Evolutionary conservation across 2,113 vertebrate genomes (phyloP), one percentile per base, ranked within the genome.

Genomic region (Limnothrissa miodon): DNA sequence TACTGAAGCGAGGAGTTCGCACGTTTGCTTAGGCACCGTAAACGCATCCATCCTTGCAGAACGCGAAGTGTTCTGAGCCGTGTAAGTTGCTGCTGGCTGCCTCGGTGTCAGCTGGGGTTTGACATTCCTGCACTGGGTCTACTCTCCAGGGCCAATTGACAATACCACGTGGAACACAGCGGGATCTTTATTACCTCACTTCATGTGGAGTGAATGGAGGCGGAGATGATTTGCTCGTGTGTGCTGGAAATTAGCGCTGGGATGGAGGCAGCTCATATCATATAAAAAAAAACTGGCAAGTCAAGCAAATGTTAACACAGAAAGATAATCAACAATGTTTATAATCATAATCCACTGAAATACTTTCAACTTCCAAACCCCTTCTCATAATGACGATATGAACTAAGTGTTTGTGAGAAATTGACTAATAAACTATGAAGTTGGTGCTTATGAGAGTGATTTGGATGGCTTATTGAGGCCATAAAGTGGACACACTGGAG

Each of bases 1-100:
- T 62, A 62, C 25, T 62, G 25, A 11, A 29, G 59, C 59, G n/a
- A 62, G 25, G 81, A 42, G 23, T 74, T 78, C 39, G 39, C 33
- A 44, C 45, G 36, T 83, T 83, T 86, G 82, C 80, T 81, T 62
- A 9, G 10, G 59, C 6, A n/a, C 7, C n/a, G n/a, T 62, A 62
- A 29, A 62, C 25, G n/a, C 59, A 62, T 25, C 59, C 59, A 62
- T 62, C n/a, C 59, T 62, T 62, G 59, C 59, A 29, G 21, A 56
- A 56, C 21, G 21, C 21, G 5, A 9, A 62, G 25, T 10, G 59
- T 29, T 62, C 59, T 29, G 25, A 62, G 6, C 25, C 59, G n/a
- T 62, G 59, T 62, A 29, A 25, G 56, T 56, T 11, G 5, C 4
- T 23, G 7, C 25, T 56, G 5, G 59, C 56, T 62, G 9, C 25